Evolutionary conservation across 1,140 invertebrate genomes (phyloP), one percentile per base, ranked within the genome.

Genomic region (Aphelenchoides avenae): DNA sequence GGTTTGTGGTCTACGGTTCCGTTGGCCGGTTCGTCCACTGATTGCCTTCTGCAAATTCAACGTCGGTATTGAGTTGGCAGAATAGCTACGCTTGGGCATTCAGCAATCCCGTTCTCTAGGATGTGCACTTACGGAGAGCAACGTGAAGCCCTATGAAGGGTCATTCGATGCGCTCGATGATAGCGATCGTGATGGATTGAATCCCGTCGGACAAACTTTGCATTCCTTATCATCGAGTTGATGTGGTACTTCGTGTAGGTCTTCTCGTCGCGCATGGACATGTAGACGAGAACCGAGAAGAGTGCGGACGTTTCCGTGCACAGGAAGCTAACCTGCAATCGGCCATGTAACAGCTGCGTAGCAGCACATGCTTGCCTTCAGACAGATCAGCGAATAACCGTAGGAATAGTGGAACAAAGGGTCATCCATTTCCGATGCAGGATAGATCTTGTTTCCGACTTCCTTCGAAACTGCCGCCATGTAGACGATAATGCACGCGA

Each of bases 401-500:
- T 75, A 77, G 7, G 66, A 57, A 39, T 72, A 77, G 48, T 77
- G 55, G 37, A 75, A 75, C 1, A 77, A 20, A 7, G 73, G 67
- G 31, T 75, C 73, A 40, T 75, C 73, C 63, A 75, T 71, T 53
- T 73, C 68, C 7, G 75, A 66, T 5, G 68, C 71, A 7, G 58
- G 57, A 43, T 71, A 76, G 18, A 75, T 62, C 44, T 75, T 75
- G 42, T 75, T 73, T 3, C 73, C 73, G 6, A 75, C 74, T 66
- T 75, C 73, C 29, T 77, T 75, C 1, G 74, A 77, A 5, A 77
- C 67, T 1, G 70, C 57, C 3, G 69, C 29, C 59, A 61, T 58
- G 66, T 72, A 76, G 27, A 75, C 61, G 18, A 75, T 76, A 9
- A 75, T 73, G 52, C 72, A 71, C 5, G 42, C 44, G 42, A 76